These are phyloP conservation scores for Machimus atricapillus DNA, from an alignment of 2,888 invertebrate species.

Conservation along the genomic window DNA sequence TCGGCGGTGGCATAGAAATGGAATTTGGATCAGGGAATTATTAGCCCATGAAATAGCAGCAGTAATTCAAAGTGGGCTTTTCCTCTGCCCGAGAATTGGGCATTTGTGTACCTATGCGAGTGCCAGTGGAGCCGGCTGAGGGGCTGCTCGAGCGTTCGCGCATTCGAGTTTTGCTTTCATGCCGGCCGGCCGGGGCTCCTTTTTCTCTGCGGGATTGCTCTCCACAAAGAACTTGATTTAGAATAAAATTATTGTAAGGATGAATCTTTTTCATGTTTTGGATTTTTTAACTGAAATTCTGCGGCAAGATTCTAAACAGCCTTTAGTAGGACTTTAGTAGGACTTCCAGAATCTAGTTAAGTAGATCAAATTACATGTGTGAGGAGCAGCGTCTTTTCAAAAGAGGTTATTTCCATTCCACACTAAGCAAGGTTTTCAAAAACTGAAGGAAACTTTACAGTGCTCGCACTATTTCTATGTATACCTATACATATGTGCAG, in stretches of 20 bases:
- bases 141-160: not conserved
- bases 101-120: not conserved
- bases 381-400: no score
- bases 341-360: no score
- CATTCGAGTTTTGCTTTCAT: not conserved
- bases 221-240: not conserved
- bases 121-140: not conserved
- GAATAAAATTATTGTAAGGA: not conserved
- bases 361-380: no score
- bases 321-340: no score
- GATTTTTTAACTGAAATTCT: not conserved
- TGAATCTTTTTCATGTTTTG: not conserved
- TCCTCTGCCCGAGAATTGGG: not conserved
- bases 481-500: no score
- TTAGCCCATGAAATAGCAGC: slow-evolving; percentile 38
- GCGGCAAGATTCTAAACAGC: no score
- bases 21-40: slow-evolving; percentile 30
- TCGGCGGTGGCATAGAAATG: slow-evolving; percentile 12
- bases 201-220: not conserved
- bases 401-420: no score
- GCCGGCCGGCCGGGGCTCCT: not conserved
- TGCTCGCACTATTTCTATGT: no score
- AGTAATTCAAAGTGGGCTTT: slow-evolving; percentile 28
- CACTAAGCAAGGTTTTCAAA: no score
- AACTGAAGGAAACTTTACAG: no score